A percentile compares a stretch with the other conserved stretches of the same genome.
Evolutionary conservation across 2,113 vertebrate genomes (phyloP).

Genomic region (Collichthys lucidus): DNA sequence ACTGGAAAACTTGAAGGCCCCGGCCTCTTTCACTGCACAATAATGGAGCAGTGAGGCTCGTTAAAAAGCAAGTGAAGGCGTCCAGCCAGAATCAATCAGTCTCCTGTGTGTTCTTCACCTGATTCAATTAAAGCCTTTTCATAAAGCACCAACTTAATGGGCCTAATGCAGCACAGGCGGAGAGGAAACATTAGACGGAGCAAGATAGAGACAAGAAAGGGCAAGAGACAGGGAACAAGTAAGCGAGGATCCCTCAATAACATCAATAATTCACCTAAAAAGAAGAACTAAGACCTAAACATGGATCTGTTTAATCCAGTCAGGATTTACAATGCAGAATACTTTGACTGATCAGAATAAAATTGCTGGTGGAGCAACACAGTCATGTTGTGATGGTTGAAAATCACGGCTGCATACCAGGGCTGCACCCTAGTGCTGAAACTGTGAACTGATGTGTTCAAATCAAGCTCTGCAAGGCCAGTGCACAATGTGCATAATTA

Average conservation of each 20-base stretch:
- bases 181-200: not conserved
- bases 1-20: conserved; percentile 35
- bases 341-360: not conserved
- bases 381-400: not conserved
- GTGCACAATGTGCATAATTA: not conserved
- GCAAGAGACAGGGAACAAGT: not conserved
- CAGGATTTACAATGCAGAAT: not conserved
- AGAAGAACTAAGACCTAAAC: not conserved
- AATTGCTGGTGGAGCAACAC: not conserved
- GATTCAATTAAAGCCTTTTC: conserved; percentile 76
- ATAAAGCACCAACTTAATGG: conserved; percentile 61
- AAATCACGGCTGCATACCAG: conserved; percentile 20
- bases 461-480: not conserved
- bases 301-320: not conserved
- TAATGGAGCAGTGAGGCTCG: conserved; percentile 40
- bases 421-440: conserved; percentile 51
- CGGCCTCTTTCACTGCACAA: not conserved
- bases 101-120: conserved; percentile 67
- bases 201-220: not conserved
- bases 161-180: conserved; percentile 37
- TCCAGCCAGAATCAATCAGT: conserved; percentile 72
- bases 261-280: not conserved
- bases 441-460: conserved; percentile 41
- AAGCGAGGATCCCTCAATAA: not conserved
- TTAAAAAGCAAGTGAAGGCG: conserved; percentile 59